phyloP scores from a whole-genome alignment of 2,797 vertebrate species.

The Acomys russatus region DNA sequence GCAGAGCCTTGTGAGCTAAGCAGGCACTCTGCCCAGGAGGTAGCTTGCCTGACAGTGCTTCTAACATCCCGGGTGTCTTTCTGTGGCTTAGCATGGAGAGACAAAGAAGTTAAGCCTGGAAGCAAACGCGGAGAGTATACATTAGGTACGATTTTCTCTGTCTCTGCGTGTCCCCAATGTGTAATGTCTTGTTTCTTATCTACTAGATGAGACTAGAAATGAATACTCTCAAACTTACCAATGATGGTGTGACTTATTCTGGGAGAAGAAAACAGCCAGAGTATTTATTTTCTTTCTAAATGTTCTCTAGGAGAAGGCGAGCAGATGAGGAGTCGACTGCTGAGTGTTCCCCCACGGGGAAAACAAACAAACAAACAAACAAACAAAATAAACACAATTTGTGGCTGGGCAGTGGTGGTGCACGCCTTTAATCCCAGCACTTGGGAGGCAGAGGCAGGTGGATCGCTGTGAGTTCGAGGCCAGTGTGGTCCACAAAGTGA shows the following conservation, averaged over 20 bases:
- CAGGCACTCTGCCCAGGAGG: background rate
- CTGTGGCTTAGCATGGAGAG: background rate
- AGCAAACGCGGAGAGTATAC: background rate
- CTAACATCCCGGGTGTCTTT: background rate
- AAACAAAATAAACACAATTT: background rate
- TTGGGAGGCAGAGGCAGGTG: no score
- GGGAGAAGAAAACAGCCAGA: background rate
- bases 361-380: background rate
- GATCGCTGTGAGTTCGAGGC: no score
- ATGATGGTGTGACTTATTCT: slow-evolving; percentile 43
- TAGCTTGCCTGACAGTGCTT: background rate
- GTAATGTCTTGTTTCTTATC: slow-evolving; percentile 50
- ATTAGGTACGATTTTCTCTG: background rate
- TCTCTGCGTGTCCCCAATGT: slow-evolving; percentile 27
- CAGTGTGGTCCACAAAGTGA: no score
- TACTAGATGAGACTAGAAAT: slow-evolving; percentile 56
- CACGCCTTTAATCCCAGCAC: no score
- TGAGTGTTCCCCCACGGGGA: background rate
- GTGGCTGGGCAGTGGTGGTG: background rate
- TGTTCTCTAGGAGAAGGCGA: background rate
- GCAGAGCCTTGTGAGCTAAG: background rate
- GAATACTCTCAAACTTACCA: slow-evolving; percentile 8
- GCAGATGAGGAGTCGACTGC: background rate
- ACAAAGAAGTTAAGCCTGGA: slow-evolving; percentile 27
- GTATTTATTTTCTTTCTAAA: background rate